Base-by-base conservation (phyloP, 1,140 invertebrate species). In the Drosophila micromelanica region DNA sequence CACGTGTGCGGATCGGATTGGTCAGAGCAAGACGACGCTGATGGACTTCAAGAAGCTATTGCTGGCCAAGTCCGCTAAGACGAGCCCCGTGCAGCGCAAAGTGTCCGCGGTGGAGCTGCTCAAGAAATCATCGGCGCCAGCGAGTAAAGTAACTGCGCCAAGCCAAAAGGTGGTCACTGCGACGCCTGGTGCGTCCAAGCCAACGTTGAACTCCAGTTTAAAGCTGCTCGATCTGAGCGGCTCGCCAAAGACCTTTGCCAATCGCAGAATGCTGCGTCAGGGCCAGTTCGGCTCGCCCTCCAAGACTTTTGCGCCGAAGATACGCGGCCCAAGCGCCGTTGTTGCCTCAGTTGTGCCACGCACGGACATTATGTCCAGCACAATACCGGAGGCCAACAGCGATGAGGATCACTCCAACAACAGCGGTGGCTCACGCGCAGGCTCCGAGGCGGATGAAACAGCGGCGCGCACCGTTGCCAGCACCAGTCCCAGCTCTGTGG, bases 11-110 rank as follows among this genome's bases (percentile, higher is more conserved):
- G 94, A 94, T 91, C 93, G 93, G 59, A 93, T 93, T 76, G 95
- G 93, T 65, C 92, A 94, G n/a, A 94, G 94, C 23, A 94, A 95
- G 76, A 96, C 95, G 5, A 96, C 95, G 1, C 92, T 95, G 59
- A 92, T 96, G 78, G 97, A 97, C 91, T 97, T 97, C 84, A 97
- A 97, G 90, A 95, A 96, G 78, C 91, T 97, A 11, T 92, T 97
- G 2, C 92, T 93, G 92, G 70, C 91, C 92, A 94, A 95, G 92
- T 92, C 93, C 62, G 92, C 93, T 85, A 93, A 94, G 67, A 92
- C 93, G 81, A 92, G 91, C 67, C 80, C 81, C 20, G 92, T 89
- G 54, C 93, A 57, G 65, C 92, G 93, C 7, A 96, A 96, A 78
- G 90, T 96, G 0, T 97, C 96, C 12, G 97, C 97, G 5, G 96